Percentiles rank a stretch among this genome's conserved stretches.
Conservation (phyloP, 2,888 invertebrate species). For the Acrobasis repandana region DNA sequence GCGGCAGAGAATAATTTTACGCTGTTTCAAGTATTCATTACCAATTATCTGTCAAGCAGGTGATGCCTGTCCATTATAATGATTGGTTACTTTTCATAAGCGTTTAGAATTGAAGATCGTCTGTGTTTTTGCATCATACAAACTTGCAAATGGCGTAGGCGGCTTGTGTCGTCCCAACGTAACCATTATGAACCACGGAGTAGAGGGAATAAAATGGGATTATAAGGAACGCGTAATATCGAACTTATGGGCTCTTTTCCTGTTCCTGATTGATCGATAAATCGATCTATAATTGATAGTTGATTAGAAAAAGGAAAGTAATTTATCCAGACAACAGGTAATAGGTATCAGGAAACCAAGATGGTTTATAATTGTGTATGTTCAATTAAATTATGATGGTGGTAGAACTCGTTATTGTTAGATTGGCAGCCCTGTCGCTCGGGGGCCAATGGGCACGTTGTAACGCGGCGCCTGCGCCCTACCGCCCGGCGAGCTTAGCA, state of each 20-base stretch:
- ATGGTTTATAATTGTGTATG: slow-evolving; percentile 40
- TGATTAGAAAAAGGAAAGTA: neutral
- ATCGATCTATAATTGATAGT: slow-evolving; percentile 7
- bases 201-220: slow-evolving; percentile 12
- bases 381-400: slow-evolving; percentile 73
- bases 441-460: slow-evolving; percentile 71
- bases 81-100: slow-evolving; percentile 20
- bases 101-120: slow-evolving; percentile 22
- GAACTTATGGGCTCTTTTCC: neutral
- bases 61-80: slow-evolving; percentile 22
- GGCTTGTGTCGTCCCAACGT: slow-evolving; percentile 10
- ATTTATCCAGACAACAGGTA: neutral
- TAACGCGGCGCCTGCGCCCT: slow-evolving; percentile 73
- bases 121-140: slow-evolving; percentile 13
- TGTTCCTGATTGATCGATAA: slow-evolving; percentile 1
- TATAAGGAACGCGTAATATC: slow-evolving; percentile 7
- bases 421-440: slow-evolving; percentile 76
- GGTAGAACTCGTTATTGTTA: slow-evolving; percentile 54
- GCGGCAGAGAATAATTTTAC: slow-evolving; percentile 20
- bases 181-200: slow-evolving; percentile 4
- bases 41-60: slow-evolving; percentile 23
- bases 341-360: neutral
- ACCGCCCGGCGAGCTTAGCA: slow-evolving; percentile 69
- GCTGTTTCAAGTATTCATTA: slow-evolving; percentile 21
- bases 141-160: slow-evolving; percentile 18